A percentile compares a stretch with the other conserved stretches of the same genome.
Evolutionary conservation across 2,888 invertebrate species (phyloP).

Genomic region (Dexiosoma caninum): DNA sequence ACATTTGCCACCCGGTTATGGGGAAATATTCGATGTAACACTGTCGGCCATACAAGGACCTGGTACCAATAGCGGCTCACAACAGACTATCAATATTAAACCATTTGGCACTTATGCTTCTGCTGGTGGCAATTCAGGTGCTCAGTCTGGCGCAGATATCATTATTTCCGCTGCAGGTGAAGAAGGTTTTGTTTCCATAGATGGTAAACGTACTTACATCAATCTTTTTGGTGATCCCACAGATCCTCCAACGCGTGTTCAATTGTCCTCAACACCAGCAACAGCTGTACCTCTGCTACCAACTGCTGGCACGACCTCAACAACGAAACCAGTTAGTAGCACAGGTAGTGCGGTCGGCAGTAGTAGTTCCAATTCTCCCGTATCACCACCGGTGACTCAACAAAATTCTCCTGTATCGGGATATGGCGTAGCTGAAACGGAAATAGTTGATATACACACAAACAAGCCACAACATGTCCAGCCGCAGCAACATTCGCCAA

Average conservation of each 20-base stretch:
- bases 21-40: constrained; percentile 92
- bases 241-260: constrained; percentile 75
- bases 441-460: constrained; percentile 75
- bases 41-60: constrained; percentile 92
- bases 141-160: constrained; percentile 80
- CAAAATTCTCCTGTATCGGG: constrained; percentile 81
- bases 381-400: constrained; percentile 69
- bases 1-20: constrained; percentile 80
- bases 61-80: constrained; percentile 79
- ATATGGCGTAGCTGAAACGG: constrained; percentile 81
- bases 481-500: constrained; percentile 81
- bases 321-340: constrained; percentile 59
- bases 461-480: constrained; percentile 76
- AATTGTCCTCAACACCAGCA: constrained; percentile 72
- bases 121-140: constrained; percentile 60
- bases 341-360: constrained; percentile 64
- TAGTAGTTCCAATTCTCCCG: constrained; percentile 51
- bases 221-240: constrained; percentile 86
- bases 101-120: constrained; percentile 73
- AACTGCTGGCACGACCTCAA: constrained; percentile 65
- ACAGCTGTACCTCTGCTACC: constrained; percentile 75
- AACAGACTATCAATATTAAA: constrained; percentile 77
- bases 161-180: constrained; percentile 88
- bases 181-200: constrained; percentile 93
- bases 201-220: constrained; percentile 92